phyloP scores from a whole-genome alignment of 2,888 invertebrate genomes.

The Noctua janthina region DNA sequence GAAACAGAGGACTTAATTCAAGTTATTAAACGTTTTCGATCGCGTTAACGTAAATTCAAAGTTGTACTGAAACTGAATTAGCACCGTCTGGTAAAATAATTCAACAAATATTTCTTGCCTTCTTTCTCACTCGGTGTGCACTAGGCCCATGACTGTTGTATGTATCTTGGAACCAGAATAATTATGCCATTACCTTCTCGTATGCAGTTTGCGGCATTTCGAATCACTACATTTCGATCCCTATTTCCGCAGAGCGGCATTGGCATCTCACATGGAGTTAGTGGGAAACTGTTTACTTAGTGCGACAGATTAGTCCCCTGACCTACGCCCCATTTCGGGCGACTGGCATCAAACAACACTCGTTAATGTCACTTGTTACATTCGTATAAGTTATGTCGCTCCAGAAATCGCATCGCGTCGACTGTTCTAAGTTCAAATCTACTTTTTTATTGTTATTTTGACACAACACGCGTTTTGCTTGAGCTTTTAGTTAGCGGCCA shows the following conservation, averaged over 20 bases:
- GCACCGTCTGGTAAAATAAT: no score
- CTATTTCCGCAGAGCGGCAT: background rate
- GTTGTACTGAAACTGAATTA: no score
- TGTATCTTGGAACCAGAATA: background rate
- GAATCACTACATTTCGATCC: background rate
- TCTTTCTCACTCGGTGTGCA: background rate
- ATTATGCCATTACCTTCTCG: background rate
- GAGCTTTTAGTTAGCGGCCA: background rate
- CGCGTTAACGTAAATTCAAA: no score
- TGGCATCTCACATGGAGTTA: no score
- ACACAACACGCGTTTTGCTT: background rate
- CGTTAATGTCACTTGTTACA: background rate
- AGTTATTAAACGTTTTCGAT: no score
- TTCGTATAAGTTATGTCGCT: background rate
- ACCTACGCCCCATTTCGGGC: no score
- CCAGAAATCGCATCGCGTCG: background rate
- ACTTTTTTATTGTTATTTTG: background rate
- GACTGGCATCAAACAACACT: no score
- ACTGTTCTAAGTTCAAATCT: background rate
- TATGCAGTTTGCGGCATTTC: background rate
- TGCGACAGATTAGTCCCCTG: background rate
- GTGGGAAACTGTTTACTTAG: background rate
- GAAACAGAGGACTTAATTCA: no score
- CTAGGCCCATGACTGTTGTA: background rate
- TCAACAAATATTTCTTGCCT: no score